Evolutionary conservation across 2,888 invertebrate species (phyloP).

Genomic region (Plebejus melissa): DNA sequence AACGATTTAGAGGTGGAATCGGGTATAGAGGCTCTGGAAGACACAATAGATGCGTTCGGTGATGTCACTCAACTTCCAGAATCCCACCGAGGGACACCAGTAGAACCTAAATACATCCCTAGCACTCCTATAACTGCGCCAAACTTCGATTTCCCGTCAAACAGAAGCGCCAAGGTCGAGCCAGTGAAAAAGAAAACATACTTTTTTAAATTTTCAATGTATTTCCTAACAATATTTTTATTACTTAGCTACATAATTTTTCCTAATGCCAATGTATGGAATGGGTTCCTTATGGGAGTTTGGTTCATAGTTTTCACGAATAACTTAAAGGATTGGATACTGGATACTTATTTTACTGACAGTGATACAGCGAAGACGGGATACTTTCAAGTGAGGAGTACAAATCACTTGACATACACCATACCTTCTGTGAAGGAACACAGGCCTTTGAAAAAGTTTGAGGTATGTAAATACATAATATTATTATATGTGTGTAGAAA

Average conservation of each 20-base stretch:
- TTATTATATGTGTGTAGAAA: no score
- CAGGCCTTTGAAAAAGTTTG: conserved; percentile 78
- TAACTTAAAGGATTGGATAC: conserved; percentile 58
- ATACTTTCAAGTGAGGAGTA: conserved; percentile 52
- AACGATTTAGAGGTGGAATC: conserved; percentile 69
- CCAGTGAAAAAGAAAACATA: conserved; percentile 44
- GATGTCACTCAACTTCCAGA: conserved; percentile 47
- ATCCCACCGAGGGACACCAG: conserved; percentile 39
- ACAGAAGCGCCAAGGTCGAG: conserved; percentile 46
- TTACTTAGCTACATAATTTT: conserved; percentile 57
- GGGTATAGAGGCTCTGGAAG: conserved; percentile 74
- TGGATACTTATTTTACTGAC: conserved; percentile 64
- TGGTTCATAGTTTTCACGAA: conserved; percentile 61
- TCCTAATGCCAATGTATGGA: conserved; percentile 62
- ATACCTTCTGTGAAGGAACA: conserved; percentile 82
- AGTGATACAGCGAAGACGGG: conserved; percentile 48
- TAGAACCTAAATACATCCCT: conserved; percentile 39
- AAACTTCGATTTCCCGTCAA: conserved; percentile 56
- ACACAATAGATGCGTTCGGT: conserved; percentile 59
- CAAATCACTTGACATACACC: conserved; percentile 60
- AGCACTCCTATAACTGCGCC: conserved; percentile 41
- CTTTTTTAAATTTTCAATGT: conserved; percentile 60
- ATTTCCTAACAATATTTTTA: conserved; percentile 59
- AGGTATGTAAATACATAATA: conserved; percentile 54
- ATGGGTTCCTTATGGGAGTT: conserved; percentile 69